Percentiles rank a stretch among this genome's conserved stretches.
These are phyloP conservation scores for Pelodiscus sinensis DNA, from an alignment of 2,113 vertebrate genomes.

Conservation along the genomic window DNA sequence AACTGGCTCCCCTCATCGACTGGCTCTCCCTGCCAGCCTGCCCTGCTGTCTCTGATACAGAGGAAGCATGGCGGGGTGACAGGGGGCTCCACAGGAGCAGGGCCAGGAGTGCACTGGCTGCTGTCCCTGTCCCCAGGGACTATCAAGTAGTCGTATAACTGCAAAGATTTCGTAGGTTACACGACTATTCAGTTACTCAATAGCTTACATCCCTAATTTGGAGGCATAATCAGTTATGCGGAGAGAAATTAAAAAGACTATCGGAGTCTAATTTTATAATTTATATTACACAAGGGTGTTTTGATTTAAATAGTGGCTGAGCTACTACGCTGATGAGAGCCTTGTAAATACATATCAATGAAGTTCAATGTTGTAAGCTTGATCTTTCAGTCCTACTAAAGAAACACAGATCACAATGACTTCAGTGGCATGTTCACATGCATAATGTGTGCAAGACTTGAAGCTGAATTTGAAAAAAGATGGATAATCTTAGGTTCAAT, in stretches of 20 bases:
- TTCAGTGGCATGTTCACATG: background rate
- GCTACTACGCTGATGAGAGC: background rate
- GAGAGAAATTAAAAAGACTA: background rate
- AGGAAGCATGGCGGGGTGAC: too few species aligned
- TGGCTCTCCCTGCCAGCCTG: too few species aligned
- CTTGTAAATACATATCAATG: background rate
- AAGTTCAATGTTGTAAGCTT: background rate
- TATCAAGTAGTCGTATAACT: too few species aligned
- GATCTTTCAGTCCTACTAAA: background rate
- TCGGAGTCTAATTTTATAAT: background rate
- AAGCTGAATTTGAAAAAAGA: background rate
- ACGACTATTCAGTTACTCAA: too few species aligned
- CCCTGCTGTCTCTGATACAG: too few species aligned
- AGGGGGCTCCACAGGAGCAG: too few species aligned
- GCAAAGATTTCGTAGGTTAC: too few species aligned
- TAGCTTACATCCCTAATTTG: background rate
- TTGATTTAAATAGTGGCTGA: background rate
- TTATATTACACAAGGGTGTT: background rate
- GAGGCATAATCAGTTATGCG: background rate
- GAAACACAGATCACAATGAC: background rate
- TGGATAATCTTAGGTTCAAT: background rate
- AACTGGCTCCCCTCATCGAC: too few species aligned
- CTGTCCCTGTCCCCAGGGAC: too few species aligned
- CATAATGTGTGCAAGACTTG: background rate
- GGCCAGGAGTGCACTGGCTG: too few species aligned